A percentile compares a stretch with the other conserved stretches of the same genome.
phyloP scores from a whole-genome alignment of 2,797 vertebrate genomes.

The Alectoris magna region DNA sequence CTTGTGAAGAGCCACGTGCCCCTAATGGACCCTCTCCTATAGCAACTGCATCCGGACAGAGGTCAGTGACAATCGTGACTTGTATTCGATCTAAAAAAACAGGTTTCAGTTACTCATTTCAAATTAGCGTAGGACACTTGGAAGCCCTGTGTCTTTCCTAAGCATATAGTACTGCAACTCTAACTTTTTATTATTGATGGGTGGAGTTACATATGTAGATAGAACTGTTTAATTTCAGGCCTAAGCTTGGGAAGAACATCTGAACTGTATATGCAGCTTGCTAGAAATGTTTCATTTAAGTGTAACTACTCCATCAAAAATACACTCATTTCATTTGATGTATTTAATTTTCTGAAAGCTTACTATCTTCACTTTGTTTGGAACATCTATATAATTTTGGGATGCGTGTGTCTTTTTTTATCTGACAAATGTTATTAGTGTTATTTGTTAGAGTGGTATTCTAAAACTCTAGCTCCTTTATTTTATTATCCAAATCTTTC shows the following conservation, averaged over 20 bases:
- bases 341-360: not conserved
- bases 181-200: not conserved
- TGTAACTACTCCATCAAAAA: not conserved
- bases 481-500: not conserved
- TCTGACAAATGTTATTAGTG: not conserved
- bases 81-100: not conserved
- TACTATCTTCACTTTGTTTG: not conserved
- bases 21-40: slow-evolving; percentile 98
- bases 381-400: not conserved
- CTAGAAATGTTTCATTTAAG: not conserved
- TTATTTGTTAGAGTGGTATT: not conserved
- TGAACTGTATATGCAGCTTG: not conserved
- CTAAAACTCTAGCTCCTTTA: not conserved
- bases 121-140: not conserved
- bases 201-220: not conserved
- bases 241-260: not conserved
- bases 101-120: not conserved
- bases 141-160: not conserved
- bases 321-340: not conserved
- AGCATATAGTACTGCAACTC: not conserved
- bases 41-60: slow-evolving; percentile 97
- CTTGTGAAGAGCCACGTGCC: slow-evolving; percentile 95
- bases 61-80: slow-evolving; percentile 76
- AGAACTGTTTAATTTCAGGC: not conserved
- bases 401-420: not conserved